Percentiles rank a stretch among this genome's conserved stretches.
phyloP scores from a whole-genome alignment of 2,888 invertebrate genomes.

The Aproaerema taeniolella region DNA sequence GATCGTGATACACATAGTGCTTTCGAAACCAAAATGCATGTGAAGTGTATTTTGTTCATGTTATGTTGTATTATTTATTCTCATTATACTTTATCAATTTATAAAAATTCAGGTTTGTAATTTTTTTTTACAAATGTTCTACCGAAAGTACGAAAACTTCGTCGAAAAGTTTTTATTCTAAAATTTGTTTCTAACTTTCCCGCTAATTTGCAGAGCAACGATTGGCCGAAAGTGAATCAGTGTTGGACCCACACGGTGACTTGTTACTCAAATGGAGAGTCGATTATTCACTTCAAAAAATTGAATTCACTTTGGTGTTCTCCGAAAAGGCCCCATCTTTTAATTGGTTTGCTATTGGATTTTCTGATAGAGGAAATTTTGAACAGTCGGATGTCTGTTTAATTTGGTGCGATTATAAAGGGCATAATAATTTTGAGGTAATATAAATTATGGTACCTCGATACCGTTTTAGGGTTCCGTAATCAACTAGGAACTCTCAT shows the following conservation, averaged over 20 bases:
- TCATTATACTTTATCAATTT: slow-evolving; percentile 39
- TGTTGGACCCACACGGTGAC: slow-evolving; percentile 58
- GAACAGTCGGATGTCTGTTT: slow-evolving; percentile 89
- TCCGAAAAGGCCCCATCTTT: slow-evolving; percentile 57
- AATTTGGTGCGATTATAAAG: slow-evolving; percentile 85
- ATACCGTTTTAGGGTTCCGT: background rate
- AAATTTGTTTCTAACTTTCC: background rate
- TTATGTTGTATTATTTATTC: slow-evolving; percentile 41
- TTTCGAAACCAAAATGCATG: slow-evolving; percentile 31
- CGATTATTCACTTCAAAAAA: slow-evolving; percentile 46
- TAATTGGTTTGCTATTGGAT: slow-evolving; percentile 91
- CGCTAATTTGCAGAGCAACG: slow-evolving; percentile 29
- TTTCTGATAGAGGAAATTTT: slow-evolving; percentile 87
- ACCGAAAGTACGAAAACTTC: no score
- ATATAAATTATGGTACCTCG: background rate
- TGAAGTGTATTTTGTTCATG: slow-evolving; percentile 34
- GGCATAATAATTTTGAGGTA: slow-evolving; percentile 51
- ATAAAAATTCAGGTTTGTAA: slow-evolving; percentile 34
- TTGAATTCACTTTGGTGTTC: slow-evolving; percentile 71
- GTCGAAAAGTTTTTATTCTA: no score
- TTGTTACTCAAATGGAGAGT: slow-evolving; percentile 59
- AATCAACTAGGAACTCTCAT: no score
- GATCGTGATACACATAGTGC: no score
- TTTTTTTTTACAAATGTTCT: no score
- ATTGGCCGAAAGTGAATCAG: slow-evolving; percentile 57